phyloP scores from a whole-genome alignment of 2,113 vertebrate species.

The Embiotoca jacksoni region DNA sequence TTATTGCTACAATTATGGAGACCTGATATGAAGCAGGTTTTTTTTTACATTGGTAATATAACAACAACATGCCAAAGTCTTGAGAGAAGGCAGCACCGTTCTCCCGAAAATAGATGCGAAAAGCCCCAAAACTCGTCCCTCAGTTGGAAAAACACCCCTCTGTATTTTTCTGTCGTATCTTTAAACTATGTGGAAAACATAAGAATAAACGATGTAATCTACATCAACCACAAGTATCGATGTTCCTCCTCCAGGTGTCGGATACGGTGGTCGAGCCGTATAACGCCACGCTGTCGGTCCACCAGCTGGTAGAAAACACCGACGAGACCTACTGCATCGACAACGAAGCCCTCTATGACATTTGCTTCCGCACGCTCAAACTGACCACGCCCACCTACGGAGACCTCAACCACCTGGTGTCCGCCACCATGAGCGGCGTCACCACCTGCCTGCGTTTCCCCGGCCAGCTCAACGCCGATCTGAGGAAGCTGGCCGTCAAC shows the following conservation, averaged over 20 bases:
- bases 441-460: conserved; percentile 92
- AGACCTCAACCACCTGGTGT: conserved; percentile 93
- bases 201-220: too few relatives aligned
- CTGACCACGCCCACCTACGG: conserved; percentile 92
- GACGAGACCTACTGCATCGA: conserved; percentile 95
- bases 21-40: too few relatives aligned
- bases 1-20: too few relatives aligned
- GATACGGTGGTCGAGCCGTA: conserved; percentile 94
- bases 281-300: conserved; percentile 90
- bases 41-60: too few relatives aligned
- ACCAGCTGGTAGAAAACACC: conserved; percentile 94
- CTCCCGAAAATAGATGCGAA: too few relatives aligned
- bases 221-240: neutral
- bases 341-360: conserved; percentile 93
- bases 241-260: conserved; percentile 77
- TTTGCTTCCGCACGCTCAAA: conserved; percentile 94
- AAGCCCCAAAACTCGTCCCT: too few relatives aligned
- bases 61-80: too few relatives aligned
- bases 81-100: too few relatives aligned
- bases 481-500: conserved; percentile 92
- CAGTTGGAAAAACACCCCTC: too few relatives aligned
- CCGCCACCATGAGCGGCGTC: conserved; percentile 93
- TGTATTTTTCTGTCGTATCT: too few relatives aligned
- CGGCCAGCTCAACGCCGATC: conserved; percentile 91
- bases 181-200: too few relatives aligned